Percentiles rank a stretch among this genome's conserved stretches.
Conservation (phyloP, 2,888 invertebrate genomes). For the Dicyrtoma fusca region DNA sequence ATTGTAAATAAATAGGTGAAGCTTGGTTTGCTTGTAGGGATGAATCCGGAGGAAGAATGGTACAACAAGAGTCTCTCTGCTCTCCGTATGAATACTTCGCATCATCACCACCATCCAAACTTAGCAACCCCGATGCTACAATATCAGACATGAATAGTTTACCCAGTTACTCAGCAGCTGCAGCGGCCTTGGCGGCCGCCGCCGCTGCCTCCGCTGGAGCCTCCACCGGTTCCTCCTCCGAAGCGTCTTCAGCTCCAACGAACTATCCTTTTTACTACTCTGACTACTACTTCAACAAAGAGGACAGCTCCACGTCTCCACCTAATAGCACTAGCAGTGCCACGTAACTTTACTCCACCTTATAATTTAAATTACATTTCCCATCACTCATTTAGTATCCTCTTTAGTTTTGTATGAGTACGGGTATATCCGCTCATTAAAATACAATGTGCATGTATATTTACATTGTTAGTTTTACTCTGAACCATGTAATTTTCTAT, state of each 20-base stretch:
- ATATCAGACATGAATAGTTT: constrained; percentile 86
- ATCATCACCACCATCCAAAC: constrained; percentile 72
- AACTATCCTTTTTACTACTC: constrained; percentile 56
- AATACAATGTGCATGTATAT: too few species aligned
- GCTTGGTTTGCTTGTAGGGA: constrained; percentile 66
- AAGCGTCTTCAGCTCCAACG: constrained; percentile 45
- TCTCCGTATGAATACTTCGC: constrained; percentile 93
- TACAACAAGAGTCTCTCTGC: constrained; percentile 98
- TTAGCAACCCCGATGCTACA: constrained; percentile 95
- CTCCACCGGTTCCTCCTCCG: constrained; percentile 23
- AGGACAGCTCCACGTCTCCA: constrained; percentile 55
- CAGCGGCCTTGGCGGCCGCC: constrained; percentile 50
- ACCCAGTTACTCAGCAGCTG: constrained; percentile 54
- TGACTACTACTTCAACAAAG: constrained; percentile 57
- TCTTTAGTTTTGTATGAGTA: too few species aligned
- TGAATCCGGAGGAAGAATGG: constrained; percentile 87
- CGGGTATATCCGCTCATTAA: too few species aligned
- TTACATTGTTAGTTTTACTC: too few species aligned
- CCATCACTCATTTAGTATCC: too few species aligned
- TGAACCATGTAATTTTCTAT: too few species aligned
- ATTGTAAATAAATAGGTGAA: constrained; percentile 55
- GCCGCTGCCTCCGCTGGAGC: constrained; percentile 45
- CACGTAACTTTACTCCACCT: constrained; percentile 42
- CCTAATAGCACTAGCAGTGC: constrained; percentile 56
- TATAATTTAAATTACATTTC: not conserved